These are phyloP conservation scores for Eumeta japonica DNA, from an alignment of 1,140 invertebrate species.

Conservation along the genomic window DNA sequence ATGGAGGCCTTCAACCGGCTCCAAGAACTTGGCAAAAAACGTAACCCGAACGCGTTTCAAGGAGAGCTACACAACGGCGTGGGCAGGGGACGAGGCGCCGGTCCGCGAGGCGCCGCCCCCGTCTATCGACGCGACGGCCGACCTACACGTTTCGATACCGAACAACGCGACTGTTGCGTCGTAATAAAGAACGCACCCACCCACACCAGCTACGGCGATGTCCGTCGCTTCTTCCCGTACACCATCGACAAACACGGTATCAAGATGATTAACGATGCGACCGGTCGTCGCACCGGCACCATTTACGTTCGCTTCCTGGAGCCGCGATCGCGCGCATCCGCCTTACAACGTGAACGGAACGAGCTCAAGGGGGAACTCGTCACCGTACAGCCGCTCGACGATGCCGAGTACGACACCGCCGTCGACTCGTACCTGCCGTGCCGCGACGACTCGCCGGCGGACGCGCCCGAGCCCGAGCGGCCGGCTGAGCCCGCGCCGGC, in stretches of 20 bases:
- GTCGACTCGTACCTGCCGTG: conserved; percentile 63
- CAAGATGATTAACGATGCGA: conserved; percentile 79
- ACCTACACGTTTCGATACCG: conserved; percentile 22
- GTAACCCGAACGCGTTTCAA: conserved; percentile 64
- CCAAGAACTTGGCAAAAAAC: conserved; percentile 60
- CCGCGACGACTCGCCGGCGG: conserved; percentile 38
- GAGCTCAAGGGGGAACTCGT: conserved; percentile 63
- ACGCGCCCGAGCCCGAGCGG: conserved; percentile 24
- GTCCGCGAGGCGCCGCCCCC: conserved; percentile 22
- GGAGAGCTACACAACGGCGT: conserved; percentile 25
- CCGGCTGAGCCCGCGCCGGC: conserved; percentile 15
- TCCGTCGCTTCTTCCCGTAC: conserved; percentile 77
- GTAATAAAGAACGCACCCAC: conserved; percentile 69
- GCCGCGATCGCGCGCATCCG: conserved; percentile 66
- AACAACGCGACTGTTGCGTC: conserved; percentile 56
- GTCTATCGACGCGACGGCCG: conserved; percentile 25
- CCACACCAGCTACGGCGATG: conserved; percentile 71
- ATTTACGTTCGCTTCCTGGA: conserved; percentile 77
- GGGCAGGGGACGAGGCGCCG: conserved; percentile 9
- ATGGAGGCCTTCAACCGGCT: conserved; percentile 44
- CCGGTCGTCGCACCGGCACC: conserved; percentile 75
- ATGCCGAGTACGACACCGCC: conserved; percentile 65
- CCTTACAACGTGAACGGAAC: conserved; percentile 62
- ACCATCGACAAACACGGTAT: conserved; percentile 80
- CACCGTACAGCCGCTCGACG: conserved; percentile 62